Base-by-base conservation (phyloP, 2,797 vertebrate genomes). In the Tachyglossus aculeatus region DNA sequence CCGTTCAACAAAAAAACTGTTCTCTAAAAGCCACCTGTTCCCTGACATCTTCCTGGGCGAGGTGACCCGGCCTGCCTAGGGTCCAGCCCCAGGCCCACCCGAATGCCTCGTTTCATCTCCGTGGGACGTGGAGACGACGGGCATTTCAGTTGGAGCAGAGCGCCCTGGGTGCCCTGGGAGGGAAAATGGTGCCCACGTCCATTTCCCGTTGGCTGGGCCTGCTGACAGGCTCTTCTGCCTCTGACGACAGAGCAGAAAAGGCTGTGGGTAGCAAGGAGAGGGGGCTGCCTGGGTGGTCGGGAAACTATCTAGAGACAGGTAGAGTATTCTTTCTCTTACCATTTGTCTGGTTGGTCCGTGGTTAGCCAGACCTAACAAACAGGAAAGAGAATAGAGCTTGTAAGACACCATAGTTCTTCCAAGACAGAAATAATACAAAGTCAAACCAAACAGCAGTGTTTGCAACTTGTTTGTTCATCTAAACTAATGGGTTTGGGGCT, bases 341-440 rank as follows among this genome's bases (percentile, higher is more conserved):
- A 94, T 94, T 89, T 94, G 94, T 92, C 93, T 93, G 88, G 90
- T 92, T 93, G 93, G 94, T 87, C 93, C 93, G 72, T 94, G 93
- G 91, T 94, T 94, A 85, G 93, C 89, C 90, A 94, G 86, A 91
- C 94, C 94, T 94, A 90, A 85, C 77, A 88, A 86, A 91, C 82
- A 89, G 85, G 84, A 85, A 91, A 88, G 86, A 89, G 87, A 86
- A 83, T 73, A 82, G 76, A 76, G 50, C 85, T 84, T 78, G 89
- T 92, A 89, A 92, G 89, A 90, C 85, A 79, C 64, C 81, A 78
- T 87, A 86, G 84, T 82, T 90, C 87, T 90, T 82, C 87, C 86
- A 88, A 81, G 80, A 78, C 78, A 90, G 75, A 86, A 89, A 81
- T 83, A 78, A 81, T 77, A 88, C 87, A 90, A 80, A 86, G 81